phyloP scores from a whole-genome alignment of 1,140 invertebrate genomes.

The Caenorhabditis remanei region DNA sequence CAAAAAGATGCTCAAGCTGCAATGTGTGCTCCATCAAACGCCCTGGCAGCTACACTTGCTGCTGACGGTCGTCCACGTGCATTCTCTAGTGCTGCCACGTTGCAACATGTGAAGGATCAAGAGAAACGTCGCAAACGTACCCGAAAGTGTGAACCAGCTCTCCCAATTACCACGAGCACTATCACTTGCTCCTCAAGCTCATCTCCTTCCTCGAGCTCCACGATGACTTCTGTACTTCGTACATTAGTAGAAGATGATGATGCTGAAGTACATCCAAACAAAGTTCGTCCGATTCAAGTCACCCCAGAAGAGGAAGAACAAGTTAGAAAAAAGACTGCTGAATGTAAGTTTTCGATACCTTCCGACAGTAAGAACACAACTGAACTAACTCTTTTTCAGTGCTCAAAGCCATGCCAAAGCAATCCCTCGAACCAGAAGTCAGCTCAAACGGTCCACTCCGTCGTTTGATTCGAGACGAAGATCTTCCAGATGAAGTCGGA shows the following conservation, averaged over 20 bases:
- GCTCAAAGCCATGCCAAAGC: background rate
- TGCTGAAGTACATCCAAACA: constrained; percentile 38
- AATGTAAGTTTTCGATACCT: background rate
- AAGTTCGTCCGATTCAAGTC: constrained; percentile 40
- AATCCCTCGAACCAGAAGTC: background rate
- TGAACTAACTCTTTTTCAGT: background rate
- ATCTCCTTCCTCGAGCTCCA: background rate
- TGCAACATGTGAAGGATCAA: constrained; percentile 50
- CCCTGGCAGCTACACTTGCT: background rate
- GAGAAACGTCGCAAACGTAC: constrained; percentile 54
- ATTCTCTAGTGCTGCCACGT: constrained; percentile 57
- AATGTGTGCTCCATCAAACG: background rate
- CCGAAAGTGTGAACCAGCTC: background rate
- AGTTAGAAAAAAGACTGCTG: constrained; percentile 32
- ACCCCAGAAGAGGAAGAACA: constrained; percentile 14
- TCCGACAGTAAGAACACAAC: background rate
- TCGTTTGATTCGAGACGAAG: constrained; percentile 58
- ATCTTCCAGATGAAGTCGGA: constrained; percentile 61
- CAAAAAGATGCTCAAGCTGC: constrained; percentile 32
- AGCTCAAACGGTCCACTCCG: constrained; percentile 47
- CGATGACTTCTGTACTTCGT: constrained; percentile 22
- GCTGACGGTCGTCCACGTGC: constrained; percentile 47
- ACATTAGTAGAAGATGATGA: constrained; percentile 52
- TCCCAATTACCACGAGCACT: constrained; percentile 6
- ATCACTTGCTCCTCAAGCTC: constrained; percentile 31